Evolutionary conservation across 2,888 invertebrate genomes (phyloP), one percentile per base, ranked within the genome.

Genomic region (Ormyrus thymus): DNA sequence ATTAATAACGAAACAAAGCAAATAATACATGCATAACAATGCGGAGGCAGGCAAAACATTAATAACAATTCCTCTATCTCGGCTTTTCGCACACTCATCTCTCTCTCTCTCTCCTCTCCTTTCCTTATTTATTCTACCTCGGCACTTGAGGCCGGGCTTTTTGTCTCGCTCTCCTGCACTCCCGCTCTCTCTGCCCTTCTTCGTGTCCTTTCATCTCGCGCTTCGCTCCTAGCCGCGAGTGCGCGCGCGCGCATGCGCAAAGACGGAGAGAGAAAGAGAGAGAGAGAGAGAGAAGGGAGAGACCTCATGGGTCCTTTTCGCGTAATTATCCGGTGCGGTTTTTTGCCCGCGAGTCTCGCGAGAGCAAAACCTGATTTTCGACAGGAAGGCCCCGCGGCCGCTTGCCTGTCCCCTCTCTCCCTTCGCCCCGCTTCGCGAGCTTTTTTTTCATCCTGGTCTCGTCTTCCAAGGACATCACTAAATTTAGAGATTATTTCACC

Each of bases 271-370:
- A 29, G 29, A 29, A n/a, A n/a, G n/a, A 29, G 29, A 29, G 29
- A 4, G 29, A 29, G 29, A 29, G 29, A 4, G 29, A 29, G 29
- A 29, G 4, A 4, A 4, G 29, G 4, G 29, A n/a, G n/a, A 29
- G 76, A 70, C 62, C 79, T 65, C 75, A 76, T 74, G 74, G 72
- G 78, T 68, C 78, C 80, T 81, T 64, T 62, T 75, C 73, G 82
- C 81, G 82, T 83, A 85, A 86, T 85, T 85, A 83, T 83, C 82
- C 76, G 74, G 70, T 77, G 82, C 78, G 83, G 83, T 84, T 85
- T 75, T 85, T 86, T 85, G 82, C 81, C 76, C 76, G 83, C 83
- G 70, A 58, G 77, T 70, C 78, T 70, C 77, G 79, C 78, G 80
- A 29, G 29, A 65, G 80, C 50, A 51, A 66, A 81, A 81, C 72